Conservation (phyloP, 2,797 vertebrate species). For the Apogon talboti region DNA sequence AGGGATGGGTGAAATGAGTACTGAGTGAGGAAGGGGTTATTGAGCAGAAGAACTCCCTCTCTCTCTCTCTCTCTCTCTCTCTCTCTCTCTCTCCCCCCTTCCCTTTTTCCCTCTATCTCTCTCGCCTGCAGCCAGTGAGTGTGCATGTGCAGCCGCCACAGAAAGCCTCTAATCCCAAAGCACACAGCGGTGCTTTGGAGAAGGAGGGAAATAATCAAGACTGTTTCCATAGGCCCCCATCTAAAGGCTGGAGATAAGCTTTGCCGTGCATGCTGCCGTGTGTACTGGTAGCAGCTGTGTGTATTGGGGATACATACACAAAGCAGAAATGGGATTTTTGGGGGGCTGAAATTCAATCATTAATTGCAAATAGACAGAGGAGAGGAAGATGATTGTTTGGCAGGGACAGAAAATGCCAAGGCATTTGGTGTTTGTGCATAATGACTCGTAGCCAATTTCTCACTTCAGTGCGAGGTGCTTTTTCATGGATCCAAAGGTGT, state of each 20-base stretch:
- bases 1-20: slow-evolving; percentile 63
- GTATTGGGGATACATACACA: slow-evolving; percentile 80
- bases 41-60: slow-evolving; percentile 73
- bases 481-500: slow-evolving; percentile 77
- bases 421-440: slow-evolving; percentile 80
- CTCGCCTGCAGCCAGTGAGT: slow-evolving; percentile 80
- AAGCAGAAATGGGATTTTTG: slow-evolving; percentile 79
- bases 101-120: slow-evolving; percentile 43
- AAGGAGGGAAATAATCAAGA: slow-evolving; percentile 83
- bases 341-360: slow-evolving; percentile 82
- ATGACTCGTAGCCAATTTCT: slow-evolving; percentile 83
- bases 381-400: slow-evolving; percentile 80
- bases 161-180: slow-evolving; percentile 86
- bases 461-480: slow-evolving; percentile 78
- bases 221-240: slow-evolving; percentile 84
- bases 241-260: slow-evolving; percentile 85
- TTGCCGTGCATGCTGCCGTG: slow-evolving; percentile 77
- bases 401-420: slow-evolving; percentile 79
- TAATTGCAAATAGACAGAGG: slow-evolving; percentile 84
- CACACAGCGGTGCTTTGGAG: slow-evolving; percentile 85
- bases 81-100: slow-evolving; percentile 23
- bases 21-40: slow-evolving; percentile 62
- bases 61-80: too few relatives aligned
- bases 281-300: slow-evolving; percentile 77
- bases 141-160: slow-evolving; percentile 80